These are phyloP conservation scores for Erpornis zantholeuca DNA, from an alignment of 2,113 vertebrate genomes.

Conservation along the genomic window DNA sequence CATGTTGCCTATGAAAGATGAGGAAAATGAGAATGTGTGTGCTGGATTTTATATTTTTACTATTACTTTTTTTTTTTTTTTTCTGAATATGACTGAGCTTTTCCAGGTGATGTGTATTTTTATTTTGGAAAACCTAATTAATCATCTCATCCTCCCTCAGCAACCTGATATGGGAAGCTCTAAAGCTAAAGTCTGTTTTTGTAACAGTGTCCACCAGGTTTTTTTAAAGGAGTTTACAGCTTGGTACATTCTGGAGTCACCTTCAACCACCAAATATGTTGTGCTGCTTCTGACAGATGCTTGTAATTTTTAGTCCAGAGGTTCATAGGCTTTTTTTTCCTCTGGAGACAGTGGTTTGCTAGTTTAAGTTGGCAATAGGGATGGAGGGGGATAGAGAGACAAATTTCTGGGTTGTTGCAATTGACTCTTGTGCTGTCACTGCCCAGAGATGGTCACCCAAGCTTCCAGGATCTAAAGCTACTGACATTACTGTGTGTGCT, in stretches of 20 bases:
- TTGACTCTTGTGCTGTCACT: background rate
- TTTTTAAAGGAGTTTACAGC: background rate
- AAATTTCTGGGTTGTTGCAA: background rate
- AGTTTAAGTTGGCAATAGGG: background rate
- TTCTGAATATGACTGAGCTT: background rate
- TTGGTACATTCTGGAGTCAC: background rate
- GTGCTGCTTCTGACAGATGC: background rate
- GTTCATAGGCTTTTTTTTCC: background rate
- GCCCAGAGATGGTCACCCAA: background rate
- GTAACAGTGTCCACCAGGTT: background rate
- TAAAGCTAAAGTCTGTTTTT: background rate
- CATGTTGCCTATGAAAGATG: background rate
- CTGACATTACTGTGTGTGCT: background rate
- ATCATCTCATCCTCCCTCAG: fast-evolving
- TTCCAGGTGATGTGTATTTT: background rate
- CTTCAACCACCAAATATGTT: background rate
- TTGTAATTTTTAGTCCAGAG: background rate
- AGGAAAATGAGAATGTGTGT: background rate
- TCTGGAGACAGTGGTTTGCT: background rate
- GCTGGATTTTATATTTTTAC: background rate
- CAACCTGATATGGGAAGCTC: background rate
- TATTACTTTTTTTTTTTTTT: background rate
- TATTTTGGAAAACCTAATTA: background rate
- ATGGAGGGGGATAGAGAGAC: background rate
- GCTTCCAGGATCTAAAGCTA: background rate